Percentiles rank a stretch among this genome's conserved stretches.
Conservation (phyloP, 35 echinoderm and acorn worm genomes). For the Apostichopus californicus region DNA sequence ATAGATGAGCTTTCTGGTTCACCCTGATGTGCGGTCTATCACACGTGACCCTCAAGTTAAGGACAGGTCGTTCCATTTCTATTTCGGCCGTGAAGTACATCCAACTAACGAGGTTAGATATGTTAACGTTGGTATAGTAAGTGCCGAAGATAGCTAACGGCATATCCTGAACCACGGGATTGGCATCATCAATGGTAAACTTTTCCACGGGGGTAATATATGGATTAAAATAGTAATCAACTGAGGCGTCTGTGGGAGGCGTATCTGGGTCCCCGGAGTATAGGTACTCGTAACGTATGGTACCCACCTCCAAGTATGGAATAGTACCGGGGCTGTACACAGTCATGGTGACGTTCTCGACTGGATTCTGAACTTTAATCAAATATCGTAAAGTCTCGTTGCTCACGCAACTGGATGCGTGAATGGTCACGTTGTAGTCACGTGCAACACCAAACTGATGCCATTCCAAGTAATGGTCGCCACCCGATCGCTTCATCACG, state of each 20-base stretch:
- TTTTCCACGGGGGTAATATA: constrained; percentile 49
- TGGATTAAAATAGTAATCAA: constrained; percentile 65
- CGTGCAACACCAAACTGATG: constrained; percentile 73
- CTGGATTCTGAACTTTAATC: constrained; percentile 92
- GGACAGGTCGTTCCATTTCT: constrained; percentile 83
- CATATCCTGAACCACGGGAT: constrained; percentile 79
- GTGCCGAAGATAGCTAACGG: constrained; percentile 65
- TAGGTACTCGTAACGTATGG: constrained; percentile 58
- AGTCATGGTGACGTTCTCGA: constrained; percentile 68
- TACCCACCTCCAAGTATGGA: constrained; percentile 71
- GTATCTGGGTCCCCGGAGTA: constrained; percentile 71
- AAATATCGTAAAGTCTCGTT: constrained; percentile 61
- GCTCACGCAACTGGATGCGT: constrained; percentile 78
- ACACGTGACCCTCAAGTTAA: constrained; percentile 61
- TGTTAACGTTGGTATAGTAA: constrained; percentile 72
- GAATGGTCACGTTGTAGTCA: constrained; percentile 82
- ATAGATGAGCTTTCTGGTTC: constrained; percentile 43
- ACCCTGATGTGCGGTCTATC: constrained; percentile 67
- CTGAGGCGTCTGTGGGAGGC: constrained; percentile 83
- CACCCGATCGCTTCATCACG: constrained; percentile 58
- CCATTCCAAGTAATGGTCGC: constrained; percentile 67
- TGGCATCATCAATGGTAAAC: constrained; percentile 72
- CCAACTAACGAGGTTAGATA: constrained; percentile 88
- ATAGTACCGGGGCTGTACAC: constrained; percentile 76
- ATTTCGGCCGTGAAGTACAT: constrained; percentile 74